A percentile compares a stretch with the other conserved stretches of the same genome.
phyloP scores from a whole-genome alignment of 2,888 invertebrate species.

The Trichopria drosophilae region DNA sequence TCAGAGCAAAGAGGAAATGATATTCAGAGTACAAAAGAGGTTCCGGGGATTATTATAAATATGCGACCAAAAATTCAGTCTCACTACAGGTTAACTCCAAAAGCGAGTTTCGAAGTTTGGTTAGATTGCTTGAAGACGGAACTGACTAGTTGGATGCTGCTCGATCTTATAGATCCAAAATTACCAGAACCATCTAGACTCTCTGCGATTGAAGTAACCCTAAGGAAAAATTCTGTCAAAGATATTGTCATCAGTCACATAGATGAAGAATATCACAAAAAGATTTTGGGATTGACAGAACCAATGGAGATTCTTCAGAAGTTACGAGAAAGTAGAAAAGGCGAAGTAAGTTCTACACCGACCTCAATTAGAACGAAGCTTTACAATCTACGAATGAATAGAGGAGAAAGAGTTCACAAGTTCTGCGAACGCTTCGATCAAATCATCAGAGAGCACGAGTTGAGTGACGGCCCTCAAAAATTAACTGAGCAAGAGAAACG shows the following conservation, averaged over 20 bases:
- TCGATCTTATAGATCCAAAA: slow-evolving; percentile 26
- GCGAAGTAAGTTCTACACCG: slow-evolving; percentile 26
- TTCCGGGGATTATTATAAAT: not conserved
- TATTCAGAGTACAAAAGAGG: slow-evolving; percentile 1
- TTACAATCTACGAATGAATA: slow-evolving; percentile 15
- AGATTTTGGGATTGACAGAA: slow-evolving; percentile 30
- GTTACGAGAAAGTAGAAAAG: slow-evolving; percentile 27
- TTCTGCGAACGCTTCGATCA: slow-evolving; percentile 29
- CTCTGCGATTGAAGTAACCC: slow-evolving; percentile 1
- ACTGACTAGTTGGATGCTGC: slow-evolving; percentile 24
- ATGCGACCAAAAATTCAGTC: slow-evolving; percentile 25
- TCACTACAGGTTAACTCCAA: slow-evolving; percentile 26
- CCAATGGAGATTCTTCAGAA: slow-evolving; percentile 23
- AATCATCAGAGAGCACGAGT: slow-evolving; percentile 27
- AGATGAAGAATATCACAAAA: slow-evolving; percentile 24
- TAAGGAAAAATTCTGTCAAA: slow-evolving; percentile 32
- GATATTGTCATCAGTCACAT: slow-evolving; percentile 28
- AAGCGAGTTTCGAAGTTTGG: slow-evolving; percentile 30
- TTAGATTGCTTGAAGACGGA: slow-evolving; percentile 30
- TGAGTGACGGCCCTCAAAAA: slow-evolving; percentile 19
- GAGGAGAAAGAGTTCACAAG: slow-evolving; percentile 24
- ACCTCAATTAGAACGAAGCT: slow-evolving; percentile 29
- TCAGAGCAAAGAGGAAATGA: slow-evolving; percentile 23
- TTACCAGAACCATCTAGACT: slow-evolving; percentile 18
- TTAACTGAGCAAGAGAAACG: slow-evolving; percentile 21